A percentile compares a stretch with the other conserved stretches of the same genome.
Conservation (phyloP, 2,113 vertebrate genomes). For the Calyptomena viridis region DNA sequence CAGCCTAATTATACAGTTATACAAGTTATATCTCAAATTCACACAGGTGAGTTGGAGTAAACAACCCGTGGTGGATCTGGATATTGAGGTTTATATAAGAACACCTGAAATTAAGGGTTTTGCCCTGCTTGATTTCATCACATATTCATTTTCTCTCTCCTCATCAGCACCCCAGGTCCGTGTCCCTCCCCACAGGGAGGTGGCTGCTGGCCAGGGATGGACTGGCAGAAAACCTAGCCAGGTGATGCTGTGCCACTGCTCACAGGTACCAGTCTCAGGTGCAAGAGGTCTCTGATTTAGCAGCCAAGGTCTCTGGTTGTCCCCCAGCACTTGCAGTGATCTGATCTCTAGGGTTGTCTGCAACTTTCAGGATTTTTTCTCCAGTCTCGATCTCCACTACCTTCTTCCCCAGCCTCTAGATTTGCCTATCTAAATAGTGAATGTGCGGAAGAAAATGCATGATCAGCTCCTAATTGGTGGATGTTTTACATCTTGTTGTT, state of each 20-base stretch:
- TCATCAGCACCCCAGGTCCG: background rate
- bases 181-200: background rate
- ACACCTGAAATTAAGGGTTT: background rate
- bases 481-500: background rate
- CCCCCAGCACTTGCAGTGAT: background rate
- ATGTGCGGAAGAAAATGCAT: background rate
- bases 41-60: background rate
- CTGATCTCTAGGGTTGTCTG: background rate
- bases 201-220: background rate
- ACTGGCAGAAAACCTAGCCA: background rate
- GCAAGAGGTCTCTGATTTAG: background rate
- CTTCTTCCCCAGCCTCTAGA: background rate
- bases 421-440: background rate
- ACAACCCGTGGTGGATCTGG: background rate
- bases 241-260: background rate
- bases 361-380: background rate
- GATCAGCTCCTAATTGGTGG: background rate
- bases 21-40: background rate
- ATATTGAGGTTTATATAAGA: background rate
- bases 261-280: background rate
- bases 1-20: background rate
- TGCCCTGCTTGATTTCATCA: background rate
- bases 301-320: rapidly evolving
- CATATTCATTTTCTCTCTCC: background rate
- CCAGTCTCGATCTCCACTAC: background rate